These are phyloP conservation scores for Pseudocheirus occidentalis DNA, from an alignment of 2,797 vertebrate species.

Conservation along the genomic window DNA sequence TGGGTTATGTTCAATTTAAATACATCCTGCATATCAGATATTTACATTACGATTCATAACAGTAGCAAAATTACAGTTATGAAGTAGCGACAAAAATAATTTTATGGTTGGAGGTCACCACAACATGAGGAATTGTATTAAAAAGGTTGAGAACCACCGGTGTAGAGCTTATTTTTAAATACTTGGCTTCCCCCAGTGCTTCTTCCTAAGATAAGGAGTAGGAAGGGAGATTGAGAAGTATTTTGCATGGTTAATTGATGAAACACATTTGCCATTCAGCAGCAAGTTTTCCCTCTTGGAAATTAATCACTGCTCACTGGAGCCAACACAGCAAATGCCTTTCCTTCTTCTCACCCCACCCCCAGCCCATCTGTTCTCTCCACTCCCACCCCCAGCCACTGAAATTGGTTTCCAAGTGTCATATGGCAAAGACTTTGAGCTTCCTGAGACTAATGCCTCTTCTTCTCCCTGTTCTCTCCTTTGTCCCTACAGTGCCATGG, in stretches of 20 bases:
- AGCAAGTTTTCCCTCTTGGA: conserved; percentile 48
- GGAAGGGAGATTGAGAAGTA: conserved; percentile 8
- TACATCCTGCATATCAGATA: too few relatives aligned
- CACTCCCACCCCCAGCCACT: background rate
- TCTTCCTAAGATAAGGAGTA: background rate
- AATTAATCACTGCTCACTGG: conserved; percentile 58
- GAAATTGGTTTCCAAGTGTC: background rate
- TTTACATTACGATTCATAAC: too few relatives aligned
- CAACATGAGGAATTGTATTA: too few relatives aligned
- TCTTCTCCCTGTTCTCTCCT: conserved; percentile 80
- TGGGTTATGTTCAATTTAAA: too few relatives aligned
- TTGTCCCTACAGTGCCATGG: conserved; percentile 92
- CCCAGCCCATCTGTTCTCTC: background rate
- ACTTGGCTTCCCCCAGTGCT: background rate
- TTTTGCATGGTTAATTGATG: conserved; percentile 23
- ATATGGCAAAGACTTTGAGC: conserved; percentile 53
- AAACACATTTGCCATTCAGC: conserved; percentile 38
- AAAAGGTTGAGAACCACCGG: too few relatives aligned
- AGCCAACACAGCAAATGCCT: background rate
- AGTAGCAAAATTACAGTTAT: too few relatives aligned
- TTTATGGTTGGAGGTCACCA: too few relatives aligned
- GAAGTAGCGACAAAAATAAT: too few relatives aligned
- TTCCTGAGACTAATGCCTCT: conserved; percentile 77
- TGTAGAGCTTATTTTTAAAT: background rate
- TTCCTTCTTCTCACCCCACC: background rate